Conservation (phyloP, 2,797 vertebrate species). For the Emydoidea blandingii region DNA sequence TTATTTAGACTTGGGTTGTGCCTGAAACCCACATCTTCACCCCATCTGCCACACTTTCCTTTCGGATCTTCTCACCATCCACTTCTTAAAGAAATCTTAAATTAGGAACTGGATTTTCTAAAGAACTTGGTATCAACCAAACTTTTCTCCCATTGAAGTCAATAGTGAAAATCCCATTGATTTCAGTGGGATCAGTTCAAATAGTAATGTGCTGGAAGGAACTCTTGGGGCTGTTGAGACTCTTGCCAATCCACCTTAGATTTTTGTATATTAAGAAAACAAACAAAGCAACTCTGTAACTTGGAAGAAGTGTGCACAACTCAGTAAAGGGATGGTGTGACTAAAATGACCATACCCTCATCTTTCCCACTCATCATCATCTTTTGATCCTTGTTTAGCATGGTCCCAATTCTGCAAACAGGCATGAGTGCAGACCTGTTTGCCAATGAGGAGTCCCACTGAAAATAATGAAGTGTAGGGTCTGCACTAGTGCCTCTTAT, state of each 20-base stretch:
- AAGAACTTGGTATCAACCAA: no score
- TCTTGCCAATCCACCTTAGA: not conserved
- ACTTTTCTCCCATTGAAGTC: not conserved
- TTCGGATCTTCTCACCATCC: not conserved
- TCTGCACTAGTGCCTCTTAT: not conserved
- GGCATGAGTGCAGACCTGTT: not conserved
- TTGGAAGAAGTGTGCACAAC: not conserved
- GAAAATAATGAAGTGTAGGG: not conserved
- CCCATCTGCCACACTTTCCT: not conserved
- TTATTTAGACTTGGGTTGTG: not conserved
- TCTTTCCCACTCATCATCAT: not conserved
- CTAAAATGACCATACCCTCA: not conserved
- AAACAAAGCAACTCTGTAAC: not conserved
- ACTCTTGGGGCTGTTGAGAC: not conserved
- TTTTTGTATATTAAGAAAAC: not conserved
- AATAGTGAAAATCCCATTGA: not conserved
- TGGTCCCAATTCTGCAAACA: not conserved
- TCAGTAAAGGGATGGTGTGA: not conserved
- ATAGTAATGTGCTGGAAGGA: no score
- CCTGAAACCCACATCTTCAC: not conserved
- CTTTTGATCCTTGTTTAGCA: not conserved
- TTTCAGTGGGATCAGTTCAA: not conserved
- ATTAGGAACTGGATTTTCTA: not conserved
- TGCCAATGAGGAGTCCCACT: not conserved
- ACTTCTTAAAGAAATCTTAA: not conserved